Conservation (phyloP, 1,140 invertebrate species). For the Stegodyphus mimosarum region DNA sequence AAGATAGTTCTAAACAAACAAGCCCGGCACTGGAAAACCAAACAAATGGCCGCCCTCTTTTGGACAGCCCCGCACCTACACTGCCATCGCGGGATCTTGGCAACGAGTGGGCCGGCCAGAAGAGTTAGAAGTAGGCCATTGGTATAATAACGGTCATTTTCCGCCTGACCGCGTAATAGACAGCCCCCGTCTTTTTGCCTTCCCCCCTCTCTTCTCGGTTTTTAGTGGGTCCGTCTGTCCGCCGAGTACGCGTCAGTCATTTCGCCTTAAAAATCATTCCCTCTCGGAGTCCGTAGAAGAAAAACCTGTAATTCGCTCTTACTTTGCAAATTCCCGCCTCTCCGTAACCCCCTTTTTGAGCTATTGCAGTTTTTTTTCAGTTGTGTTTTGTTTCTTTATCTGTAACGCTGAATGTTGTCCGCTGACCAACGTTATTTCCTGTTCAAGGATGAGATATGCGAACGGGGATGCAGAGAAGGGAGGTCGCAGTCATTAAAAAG, state of each 20-base stretch:
- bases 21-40: neutral
- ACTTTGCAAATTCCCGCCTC: slow-evolving; percentile 29
- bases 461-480: neutral
- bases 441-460: slow-evolving; percentile 1
- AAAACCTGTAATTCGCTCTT: slow-evolving; percentile 54
- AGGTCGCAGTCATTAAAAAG: neutral
- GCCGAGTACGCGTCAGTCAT: neutral
- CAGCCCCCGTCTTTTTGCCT: neutral
- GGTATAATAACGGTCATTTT: slow-evolving; percentile 58
- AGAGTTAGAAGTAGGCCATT: slow-evolving; percentile 52
- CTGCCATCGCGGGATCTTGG: slow-evolving; percentile 6
- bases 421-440: slow-evolving; percentile 38
- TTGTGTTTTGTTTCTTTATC: too few species aligned
- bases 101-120: slow-evolving; percentile 42
- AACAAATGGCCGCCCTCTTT: slow-evolving; percentile 37
- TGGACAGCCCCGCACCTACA: slow-evolving; percentile 6
- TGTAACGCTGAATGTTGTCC: neutral
- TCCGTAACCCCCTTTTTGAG: slow-evolving; percentile 38
- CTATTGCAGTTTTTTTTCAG: neutral
- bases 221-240: slow-evolving; percentile 26
- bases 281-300: neutral
- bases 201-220: slow-evolving; percentile 2
- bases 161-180: slow-evolving; percentile 56
- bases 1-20: too few species aligned
- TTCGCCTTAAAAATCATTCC: slow-evolving; percentile 26